Evolutionary conservation across 2,113 vertebrate genomes (phyloP).

Genomic region (Lagopus muta): DNA sequence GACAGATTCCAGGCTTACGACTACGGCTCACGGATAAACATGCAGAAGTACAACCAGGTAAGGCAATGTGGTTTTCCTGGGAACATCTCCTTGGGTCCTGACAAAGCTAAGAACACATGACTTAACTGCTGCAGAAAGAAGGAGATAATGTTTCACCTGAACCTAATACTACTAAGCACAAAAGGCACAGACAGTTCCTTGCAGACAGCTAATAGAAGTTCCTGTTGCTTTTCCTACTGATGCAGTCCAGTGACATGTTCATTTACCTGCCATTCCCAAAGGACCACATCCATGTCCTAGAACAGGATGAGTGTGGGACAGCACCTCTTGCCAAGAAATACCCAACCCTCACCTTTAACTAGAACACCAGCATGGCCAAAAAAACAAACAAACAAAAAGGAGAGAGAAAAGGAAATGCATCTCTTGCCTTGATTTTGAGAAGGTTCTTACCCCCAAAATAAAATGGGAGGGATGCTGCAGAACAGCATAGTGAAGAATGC

Average conservation of each 20-base stretch:
- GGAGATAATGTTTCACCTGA: background rate
- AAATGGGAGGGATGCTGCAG: background rate
- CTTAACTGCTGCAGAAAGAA: background rate
- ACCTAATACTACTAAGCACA: background rate
- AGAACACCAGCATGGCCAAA: background rate
- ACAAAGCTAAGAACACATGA: background rate
- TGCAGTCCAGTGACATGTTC: background rate
- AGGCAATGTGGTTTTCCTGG: background rate
- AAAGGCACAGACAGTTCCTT: background rate
- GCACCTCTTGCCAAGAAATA: background rate
- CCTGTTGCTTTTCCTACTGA: background rate
- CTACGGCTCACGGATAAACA: slow-evolving; percentile 22
- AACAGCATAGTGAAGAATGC: background rate
- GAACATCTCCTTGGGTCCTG: background rate
- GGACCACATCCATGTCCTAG: background rate
- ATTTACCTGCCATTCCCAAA: background rate
- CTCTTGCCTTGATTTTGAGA: background rate
- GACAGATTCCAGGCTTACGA: slow-evolving; percentile 40
- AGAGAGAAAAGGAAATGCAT: background rate
- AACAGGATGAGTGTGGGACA: background rate
- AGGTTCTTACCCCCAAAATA: background rate
- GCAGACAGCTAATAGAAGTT: background rate
- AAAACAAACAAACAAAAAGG: background rate
- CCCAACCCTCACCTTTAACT: background rate
- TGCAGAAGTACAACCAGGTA: slow-evolving; percentile 66